Evolutionary conservation across 2,113 vertebrate genomes (phyloP).

Genomic region (Muntiacus reevesi): DNA sequence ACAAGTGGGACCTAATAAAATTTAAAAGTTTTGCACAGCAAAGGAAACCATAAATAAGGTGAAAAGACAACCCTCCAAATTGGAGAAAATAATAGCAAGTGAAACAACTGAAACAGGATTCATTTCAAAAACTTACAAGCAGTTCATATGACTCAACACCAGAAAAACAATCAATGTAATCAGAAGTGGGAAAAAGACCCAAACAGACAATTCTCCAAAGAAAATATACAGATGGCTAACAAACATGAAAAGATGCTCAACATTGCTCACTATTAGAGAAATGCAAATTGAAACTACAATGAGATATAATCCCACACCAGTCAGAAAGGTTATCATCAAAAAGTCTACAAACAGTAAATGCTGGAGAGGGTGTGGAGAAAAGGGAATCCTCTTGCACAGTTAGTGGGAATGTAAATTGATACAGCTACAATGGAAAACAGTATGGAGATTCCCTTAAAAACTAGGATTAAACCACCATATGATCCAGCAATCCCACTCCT

Average conservation of each 20-base stretch:
- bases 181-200: neutral
- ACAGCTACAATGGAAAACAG: neutral
- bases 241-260: neutral
- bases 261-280: neutral
- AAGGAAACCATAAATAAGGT: neutral
- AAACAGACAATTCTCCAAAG: neutral
- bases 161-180: neutral
- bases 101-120: neutral
- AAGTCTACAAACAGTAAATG: neutral
- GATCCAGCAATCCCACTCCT: no score
- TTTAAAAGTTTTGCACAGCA: neutral
- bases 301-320: neutral
- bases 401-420: neutral
- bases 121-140: neutral
- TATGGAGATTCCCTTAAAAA: neutral
- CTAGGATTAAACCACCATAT: no score
- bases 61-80: neutral
- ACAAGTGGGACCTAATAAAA: neutral
- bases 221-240: neutral
- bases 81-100: neutral
- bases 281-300: neutral
- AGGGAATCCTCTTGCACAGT: neutral
- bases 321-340: neutral
- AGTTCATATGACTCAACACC: neutral
- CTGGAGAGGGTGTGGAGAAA: neutral